phyloP scores from a whole-genome alignment of 2,797 vertebrate species.

The Anableps anableps region DNA sequence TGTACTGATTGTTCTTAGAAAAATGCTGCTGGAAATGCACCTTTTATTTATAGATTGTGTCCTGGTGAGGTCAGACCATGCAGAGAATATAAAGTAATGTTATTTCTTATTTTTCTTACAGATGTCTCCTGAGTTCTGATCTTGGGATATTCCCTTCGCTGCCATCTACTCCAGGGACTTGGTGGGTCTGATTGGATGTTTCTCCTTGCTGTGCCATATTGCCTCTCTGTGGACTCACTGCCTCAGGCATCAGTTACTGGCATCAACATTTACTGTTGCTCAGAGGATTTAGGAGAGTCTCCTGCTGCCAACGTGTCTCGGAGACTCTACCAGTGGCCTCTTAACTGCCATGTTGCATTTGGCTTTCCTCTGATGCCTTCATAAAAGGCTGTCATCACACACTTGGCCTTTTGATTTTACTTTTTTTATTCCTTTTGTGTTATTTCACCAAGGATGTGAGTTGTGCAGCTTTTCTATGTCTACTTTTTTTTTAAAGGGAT shows the following conservation, averaged over 20 bases:
- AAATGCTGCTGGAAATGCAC: neutral
- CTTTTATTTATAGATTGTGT: neutral
- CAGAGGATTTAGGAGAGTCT: slow-evolving; percentile 87
- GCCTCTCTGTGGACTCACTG: slow-evolving; percentile 88
- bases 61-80: neutral
- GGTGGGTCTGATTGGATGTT: slow-evolving; percentile 82
- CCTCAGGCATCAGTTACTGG: slow-evolving; percentile 90
- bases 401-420: slow-evolving; percentile 58
- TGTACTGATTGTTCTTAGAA: neutral
- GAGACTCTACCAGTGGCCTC: slow-evolving; percentile 90
- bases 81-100: neutral
- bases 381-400: slow-evolving; percentile 86
- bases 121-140: slow-evolving; percentile 83
- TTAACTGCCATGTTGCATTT: slow-evolving; percentile 89
- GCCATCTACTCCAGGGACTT: slow-evolving; percentile 78
- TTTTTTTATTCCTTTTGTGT: slow-evolving; percentile 61
- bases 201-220: slow-evolving; percentile 89
- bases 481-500: slow-evolving; percentile 65
- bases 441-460: slow-evolving; percentile 83
- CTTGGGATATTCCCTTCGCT: slow-evolving; percentile 70
- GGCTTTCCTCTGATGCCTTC: slow-evolving; percentile 90
- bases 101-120: slow-evolving; percentile 36
- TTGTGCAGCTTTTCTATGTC: slow-evolving; percentile 56
- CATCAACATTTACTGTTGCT: slow-evolving; percentile 89
- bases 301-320: slow-evolving; percentile 87